Percentiles rank a stretch among this genome's conserved stretches.
Evolutionary conservation across 2,113 vertebrate species (phyloP).

Genomic region (Leptobrachium ailaonicum): DNA sequence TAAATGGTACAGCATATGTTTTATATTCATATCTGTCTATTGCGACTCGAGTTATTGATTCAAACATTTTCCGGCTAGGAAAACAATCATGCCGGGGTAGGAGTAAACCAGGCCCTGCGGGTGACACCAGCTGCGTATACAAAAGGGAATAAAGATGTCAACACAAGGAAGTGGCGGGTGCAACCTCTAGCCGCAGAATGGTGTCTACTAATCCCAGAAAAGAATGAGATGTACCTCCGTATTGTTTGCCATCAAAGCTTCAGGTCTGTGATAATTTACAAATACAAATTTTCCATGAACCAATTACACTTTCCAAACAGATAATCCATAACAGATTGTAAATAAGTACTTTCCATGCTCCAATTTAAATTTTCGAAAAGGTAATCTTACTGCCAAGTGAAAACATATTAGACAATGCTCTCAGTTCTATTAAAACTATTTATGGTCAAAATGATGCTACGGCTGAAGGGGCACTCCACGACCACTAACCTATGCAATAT

Average conservation of each 20-base stretch:
- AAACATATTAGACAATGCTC: no score
- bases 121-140: conserved; percentile 42
- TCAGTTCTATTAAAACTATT: no score
- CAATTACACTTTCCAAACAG: not conserved
- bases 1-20: conserved; percentile 35
- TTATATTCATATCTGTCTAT: conserved; percentile 36
- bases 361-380: no score
- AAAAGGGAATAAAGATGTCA: conserved; percentile 10
- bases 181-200: conserved; percentile 26
- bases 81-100: conserved; percentile 27
- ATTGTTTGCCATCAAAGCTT: conserved; percentile 21
- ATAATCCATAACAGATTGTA: no score
- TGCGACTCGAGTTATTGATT: conserved; percentile 41
- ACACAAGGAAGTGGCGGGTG: not conserved
- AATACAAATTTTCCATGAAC: not conserved
- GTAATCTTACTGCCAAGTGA: no score
- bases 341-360: no score
- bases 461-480: no score
- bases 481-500: no score
- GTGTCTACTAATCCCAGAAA: conserved; percentile 18
- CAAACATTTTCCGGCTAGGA: conserved; percentile 44
- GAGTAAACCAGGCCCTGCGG: conserved; percentile 17
- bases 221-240: not conserved
- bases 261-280: not conserved
- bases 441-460: no score